These are phyloP conservation scores for Nestor notabilis DNA, from an alignment of 2,113 vertebrate species.

Conservation along the genomic window DNA sequence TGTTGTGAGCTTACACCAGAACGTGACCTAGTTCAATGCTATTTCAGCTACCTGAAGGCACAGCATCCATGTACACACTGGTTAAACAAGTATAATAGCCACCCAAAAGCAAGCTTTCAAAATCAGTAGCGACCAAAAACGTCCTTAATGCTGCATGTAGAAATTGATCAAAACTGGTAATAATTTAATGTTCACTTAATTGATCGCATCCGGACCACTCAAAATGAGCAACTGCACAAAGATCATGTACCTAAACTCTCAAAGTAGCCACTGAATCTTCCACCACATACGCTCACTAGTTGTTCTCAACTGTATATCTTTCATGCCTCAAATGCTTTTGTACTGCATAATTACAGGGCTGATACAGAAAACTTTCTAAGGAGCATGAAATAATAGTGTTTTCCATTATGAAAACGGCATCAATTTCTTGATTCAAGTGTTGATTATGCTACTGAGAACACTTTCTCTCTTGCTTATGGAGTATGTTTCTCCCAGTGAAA, in stretches of 20 bases:
- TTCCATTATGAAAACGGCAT: neutral
- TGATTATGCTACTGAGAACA: neutral
- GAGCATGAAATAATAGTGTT: neutral
- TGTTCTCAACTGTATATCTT: neutral
- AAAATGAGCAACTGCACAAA: neutral
- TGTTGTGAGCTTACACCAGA: neutral
- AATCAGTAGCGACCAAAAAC: neutral
- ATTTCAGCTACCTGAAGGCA: neutral
- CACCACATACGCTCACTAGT: accelerated
- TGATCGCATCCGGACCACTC: neutral
- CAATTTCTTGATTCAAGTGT: neutral
- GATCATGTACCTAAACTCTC: neutral
- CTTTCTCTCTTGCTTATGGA: neutral
- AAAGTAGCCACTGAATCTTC: neutral
- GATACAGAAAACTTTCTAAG: neutral
- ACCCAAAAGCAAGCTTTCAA: neutral
- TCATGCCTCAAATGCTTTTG: neutral
- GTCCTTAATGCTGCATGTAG: neutral
- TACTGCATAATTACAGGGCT: neutral
- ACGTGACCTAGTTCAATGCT: neutral
- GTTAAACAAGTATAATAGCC: neutral
- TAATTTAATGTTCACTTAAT: neutral
- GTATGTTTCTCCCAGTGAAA: neutral
- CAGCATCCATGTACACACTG: neutral
- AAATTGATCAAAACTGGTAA: neutral